Percentiles rank a stretch among this genome's conserved stretches.
Evolutionary conservation across 2,888 invertebrate species (phyloP).

Genomic region (Epistrophe eligans): DNA sequence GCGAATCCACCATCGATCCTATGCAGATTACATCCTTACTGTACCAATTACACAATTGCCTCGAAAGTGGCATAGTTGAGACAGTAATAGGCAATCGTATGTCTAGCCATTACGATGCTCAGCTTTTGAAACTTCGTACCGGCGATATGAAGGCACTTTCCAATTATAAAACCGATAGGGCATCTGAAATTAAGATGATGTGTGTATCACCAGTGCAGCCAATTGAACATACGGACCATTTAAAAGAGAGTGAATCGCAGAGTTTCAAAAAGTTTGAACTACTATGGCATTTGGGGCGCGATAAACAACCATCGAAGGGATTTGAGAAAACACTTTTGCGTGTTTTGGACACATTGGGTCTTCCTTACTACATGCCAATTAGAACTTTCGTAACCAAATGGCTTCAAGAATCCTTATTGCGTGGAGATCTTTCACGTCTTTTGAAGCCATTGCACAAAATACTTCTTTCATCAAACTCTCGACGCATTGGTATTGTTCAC

Average conservation of each 20-base stretch:
- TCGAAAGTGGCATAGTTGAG: slow-evolving; percentile 87
- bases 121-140: slow-evolving; percentile 77
- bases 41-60: slow-evolving; percentile 90
- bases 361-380: slow-evolving; percentile 82
- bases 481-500: slow-evolving; percentile 92
- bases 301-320: slow-evolving; percentile 85
- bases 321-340: slow-evolving; percentile 88
- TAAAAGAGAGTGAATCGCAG: slow-evolving; percentile 82
- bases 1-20: slow-evolving; percentile 80
- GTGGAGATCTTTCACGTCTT: slow-evolving; percentile 91
- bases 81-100: slow-evolving; percentile 87
- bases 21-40: slow-evolving; percentile 87
- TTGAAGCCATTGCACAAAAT: slow-evolving; percentile 91
- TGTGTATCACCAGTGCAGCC: slow-evolving; percentile 80
- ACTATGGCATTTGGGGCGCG: slow-evolving; percentile 91
- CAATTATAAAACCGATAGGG: slow-evolving; percentile 81
- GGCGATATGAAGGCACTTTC: slow-evolving; percentile 78
- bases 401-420: slow-evolving; percentile 89
- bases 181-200: slow-evolving; percentile 82
- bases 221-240: slow-evolving; percentile 78
- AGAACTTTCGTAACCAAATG: slow-evolving; percentile 89
- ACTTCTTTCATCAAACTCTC: slow-evolving; percentile 91
- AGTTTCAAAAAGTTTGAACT: slow-evolving; percentile 84
- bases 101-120: slow-evolving; percentile 79
- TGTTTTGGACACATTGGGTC: slow-evolving; percentile 84